Evolutionary conservation across 2,113 vertebrate genomes (phyloP).

Genomic region (Struthio camelus): DNA sequence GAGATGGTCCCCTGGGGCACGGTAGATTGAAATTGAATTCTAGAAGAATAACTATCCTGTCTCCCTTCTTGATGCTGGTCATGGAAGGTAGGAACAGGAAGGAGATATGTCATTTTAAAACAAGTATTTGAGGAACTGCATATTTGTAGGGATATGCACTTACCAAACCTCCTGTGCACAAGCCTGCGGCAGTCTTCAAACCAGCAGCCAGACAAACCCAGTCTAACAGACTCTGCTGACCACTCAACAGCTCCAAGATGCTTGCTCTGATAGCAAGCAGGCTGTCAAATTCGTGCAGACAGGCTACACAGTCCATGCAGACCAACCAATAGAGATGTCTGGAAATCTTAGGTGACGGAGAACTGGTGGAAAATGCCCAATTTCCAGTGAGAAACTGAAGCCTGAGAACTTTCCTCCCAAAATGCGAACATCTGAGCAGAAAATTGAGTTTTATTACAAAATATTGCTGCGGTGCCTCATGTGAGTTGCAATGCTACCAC

Average conservation of each 20-base stretch:
- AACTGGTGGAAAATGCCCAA: neutral
- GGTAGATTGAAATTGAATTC: neutral
- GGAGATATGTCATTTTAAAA: neutral
- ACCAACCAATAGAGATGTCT: neutral
- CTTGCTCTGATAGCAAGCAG: neutral
- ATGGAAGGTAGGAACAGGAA: neutral
- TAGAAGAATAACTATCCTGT: neutral
- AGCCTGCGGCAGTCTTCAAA: neutral
- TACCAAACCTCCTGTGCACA: neutral
- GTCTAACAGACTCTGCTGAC: neutral
- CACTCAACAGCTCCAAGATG: neutral
- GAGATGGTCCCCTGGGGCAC: neutral
- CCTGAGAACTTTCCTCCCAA: neutral
- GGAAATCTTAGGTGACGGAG: neutral
- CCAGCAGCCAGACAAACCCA: neutral
- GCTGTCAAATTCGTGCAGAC: accelerated
- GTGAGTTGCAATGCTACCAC: neutral
- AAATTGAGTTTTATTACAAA: neutral
- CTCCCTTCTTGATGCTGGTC: neutral
- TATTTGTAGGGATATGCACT: neutral
- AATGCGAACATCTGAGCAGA: neutral
- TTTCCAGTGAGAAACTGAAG: neutral
- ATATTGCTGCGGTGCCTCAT: neutral
- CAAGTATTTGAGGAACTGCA: neutral
- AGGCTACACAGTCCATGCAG: neutral